phyloP scores from a whole-genome alignment of 2,113 vertebrate genomes.

The Accipiter virgatus region DNA sequence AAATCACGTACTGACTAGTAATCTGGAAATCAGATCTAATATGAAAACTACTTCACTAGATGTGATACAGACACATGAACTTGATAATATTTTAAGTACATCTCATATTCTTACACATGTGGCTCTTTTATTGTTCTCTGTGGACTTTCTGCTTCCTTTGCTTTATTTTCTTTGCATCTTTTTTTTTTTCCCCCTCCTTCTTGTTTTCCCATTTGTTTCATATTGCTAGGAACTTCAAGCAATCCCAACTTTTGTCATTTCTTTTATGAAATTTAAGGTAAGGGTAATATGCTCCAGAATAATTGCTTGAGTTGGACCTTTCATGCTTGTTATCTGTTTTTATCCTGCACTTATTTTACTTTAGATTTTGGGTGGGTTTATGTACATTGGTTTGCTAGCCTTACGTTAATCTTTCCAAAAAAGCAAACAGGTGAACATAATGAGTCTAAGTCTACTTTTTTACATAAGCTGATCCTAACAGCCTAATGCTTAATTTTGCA shows the following conservation, averaged over 20 bases:
- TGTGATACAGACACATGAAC: background rate
- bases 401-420: conserved; percentile 54
- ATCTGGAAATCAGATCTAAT: background rate
- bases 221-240: conserved; percentile 82
- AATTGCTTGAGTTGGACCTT: background rate
- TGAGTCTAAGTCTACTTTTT: background rate
- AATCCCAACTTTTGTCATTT: conserved; percentile 87
- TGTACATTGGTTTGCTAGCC: background rate
- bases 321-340: background rate
- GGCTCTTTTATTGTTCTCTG: background rate
- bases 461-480: background rate
- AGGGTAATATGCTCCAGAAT: conserved; percentile 67
- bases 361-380: background rate
- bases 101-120: background rate
- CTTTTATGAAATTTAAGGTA: conserved; percentile 87
- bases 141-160: conserved; percentile 21
- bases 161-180: conserved; percentile 43
- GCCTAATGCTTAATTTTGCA: background rate
- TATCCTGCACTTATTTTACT: background rate
- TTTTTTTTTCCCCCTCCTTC: background rate
- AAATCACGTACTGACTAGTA: background rate
- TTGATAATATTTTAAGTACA: background rate
- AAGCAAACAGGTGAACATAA: conserved; percentile 65
- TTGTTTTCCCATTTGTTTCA: conserved; percentile 61
- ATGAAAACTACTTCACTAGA: background rate